phyloP scores from a whole-genome alignment of 2,888 invertebrate species.

The Conchocele bisecta region DNA sequence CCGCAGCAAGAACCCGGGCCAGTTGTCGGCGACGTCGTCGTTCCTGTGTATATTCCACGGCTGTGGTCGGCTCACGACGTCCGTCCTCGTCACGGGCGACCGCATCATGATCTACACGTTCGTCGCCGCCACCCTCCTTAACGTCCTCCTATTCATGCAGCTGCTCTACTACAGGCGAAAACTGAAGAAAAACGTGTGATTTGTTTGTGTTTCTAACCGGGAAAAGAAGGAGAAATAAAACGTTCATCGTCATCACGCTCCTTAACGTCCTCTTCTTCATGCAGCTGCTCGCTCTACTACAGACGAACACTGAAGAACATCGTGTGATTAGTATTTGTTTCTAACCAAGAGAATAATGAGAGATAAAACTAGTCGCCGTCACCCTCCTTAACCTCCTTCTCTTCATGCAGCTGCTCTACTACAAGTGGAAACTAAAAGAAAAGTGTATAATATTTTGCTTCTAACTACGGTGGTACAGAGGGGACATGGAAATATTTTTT shows the following conservation, averaged over 20 bases:
- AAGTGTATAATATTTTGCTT: too few relatives aligned
- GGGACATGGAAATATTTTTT: too few relatives aligned
- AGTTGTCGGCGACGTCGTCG: conserved; percentile 37
- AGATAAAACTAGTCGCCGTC: conserved; percentile 22
- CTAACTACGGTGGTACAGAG: too few relatives aligned
- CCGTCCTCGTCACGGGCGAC: conserved; percentile 35
- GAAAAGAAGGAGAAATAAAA: too few relatives aligned
- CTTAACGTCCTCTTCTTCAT: too few relatives aligned
- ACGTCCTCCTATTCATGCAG: conserved; percentile 58
- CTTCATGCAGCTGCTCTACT: conserved; percentile 61
- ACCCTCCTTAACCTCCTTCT: conserved; percentile 56
- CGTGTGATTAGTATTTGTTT: too few relatives aligned
- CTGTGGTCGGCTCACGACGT: conserved; percentile 38
- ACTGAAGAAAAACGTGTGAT: conserved; percentile 55
- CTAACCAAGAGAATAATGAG: not conserved
- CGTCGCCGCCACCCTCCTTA: conserved; percentile 50
- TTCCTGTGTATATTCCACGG: conserved; percentile 43
- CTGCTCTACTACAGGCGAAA: conserved; percentile 58
- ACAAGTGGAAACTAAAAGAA: conserved; percentile 53
- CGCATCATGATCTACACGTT: conserved; percentile 42
- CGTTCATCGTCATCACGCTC: too few relatives aligned
- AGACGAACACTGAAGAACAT: too few relatives aligned
- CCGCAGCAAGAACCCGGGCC: conserved; percentile 36
- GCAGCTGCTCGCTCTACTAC: too few relatives aligned
- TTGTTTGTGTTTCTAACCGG: too few relatives aligned